Percentiles rank a stretch among this genome's conserved stretches.
phyloP scores from a whole-genome alignment of 2,113 vertebrate species.

The Gymnogyps californianus region DNA sequence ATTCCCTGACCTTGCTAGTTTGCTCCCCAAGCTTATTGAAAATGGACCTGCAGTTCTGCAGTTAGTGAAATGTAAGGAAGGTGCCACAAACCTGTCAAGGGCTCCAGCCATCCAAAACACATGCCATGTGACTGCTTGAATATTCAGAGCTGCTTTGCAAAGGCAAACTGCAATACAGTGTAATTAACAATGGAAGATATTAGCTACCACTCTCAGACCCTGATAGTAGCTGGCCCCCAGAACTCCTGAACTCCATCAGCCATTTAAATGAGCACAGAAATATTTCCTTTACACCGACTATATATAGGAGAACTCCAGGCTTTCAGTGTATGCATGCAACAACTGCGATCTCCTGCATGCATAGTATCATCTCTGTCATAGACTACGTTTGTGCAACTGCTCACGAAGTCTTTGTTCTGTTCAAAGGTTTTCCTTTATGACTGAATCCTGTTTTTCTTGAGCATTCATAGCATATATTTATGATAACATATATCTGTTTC shows the following conservation, averaged over 20 bases:
- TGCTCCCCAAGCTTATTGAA: not conserved
- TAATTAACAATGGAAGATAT: not conserved
- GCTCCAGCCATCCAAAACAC: not conserved
- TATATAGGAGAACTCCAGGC: not conserved
- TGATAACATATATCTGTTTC: not conserved
- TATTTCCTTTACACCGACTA: not conserved
- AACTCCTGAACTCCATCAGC: not conserved
- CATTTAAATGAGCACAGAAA: not conserved
- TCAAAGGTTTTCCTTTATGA: not conserved
- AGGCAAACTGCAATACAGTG: not conserved
- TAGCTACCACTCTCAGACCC: not conserved
- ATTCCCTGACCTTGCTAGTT: not conserved
- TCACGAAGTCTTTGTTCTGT: not conserved
- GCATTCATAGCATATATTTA: not conserved
- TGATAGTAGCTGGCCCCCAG: not conserved
- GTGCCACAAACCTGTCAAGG: not conserved
- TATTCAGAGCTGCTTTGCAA: not conserved
- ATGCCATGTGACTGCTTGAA: not conserved
- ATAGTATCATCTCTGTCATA: not conserved
- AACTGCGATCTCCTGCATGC: not conserved
- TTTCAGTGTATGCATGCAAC: not conserved
- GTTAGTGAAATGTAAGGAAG: not conserved
- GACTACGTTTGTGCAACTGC: not conserved
- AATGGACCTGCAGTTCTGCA: not conserved
- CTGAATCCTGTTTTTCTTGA: not conserved